Evolutionary conservation across 64 coral and sea anemone genomes (phyloP), one percentile per base, ranked within the genome.

Genomic region (Montipora efflorescens): DNA sequence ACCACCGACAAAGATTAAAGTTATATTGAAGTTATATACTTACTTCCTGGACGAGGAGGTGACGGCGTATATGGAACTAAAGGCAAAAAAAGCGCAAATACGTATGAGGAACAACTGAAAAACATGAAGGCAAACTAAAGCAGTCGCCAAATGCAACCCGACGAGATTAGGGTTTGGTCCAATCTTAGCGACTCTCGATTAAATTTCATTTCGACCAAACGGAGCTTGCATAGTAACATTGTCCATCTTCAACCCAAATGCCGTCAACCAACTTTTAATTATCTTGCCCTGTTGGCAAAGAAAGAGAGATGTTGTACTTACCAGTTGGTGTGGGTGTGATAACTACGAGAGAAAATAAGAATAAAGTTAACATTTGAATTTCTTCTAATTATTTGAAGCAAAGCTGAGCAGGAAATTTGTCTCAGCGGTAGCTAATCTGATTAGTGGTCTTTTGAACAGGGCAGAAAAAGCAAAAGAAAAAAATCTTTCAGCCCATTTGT

Each of bases 41-140:
- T 82, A 82, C 80, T 82, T 61, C 19, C 80, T 82, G 80, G 80
- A 12, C 55, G 58, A 59, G 22, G 23, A 13, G 20, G 15, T 1
- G 58, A 21, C 7, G 80, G 57, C 19, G 80, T 18, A 7, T 25
- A 25, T 64, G 58, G 22, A 78, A 49, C 76, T 78, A 16, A 78
- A 47, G 18, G 15, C 2, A 45, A 4, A 47, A 76, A 16, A 47
- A 10, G 46, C 48, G 16, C 4, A 82, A 64, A 66, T 13, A 20
- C 4, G 5, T 13, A 10, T 25, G 19, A 81, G 8, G 13, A 23
- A 58, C 9, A 59, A 11, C 8, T 25, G 3, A 59, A 66, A 36
- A 64, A 36, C 36, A 36, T 36, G 36, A 64, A 14, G 22, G 7
- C 5, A 44, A 20, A 82, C 36, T 59, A 11, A 59, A 52, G 0